Conservation (phyloP, 1,140 invertebrate species). For the Chironomus tepperi region DNA sequence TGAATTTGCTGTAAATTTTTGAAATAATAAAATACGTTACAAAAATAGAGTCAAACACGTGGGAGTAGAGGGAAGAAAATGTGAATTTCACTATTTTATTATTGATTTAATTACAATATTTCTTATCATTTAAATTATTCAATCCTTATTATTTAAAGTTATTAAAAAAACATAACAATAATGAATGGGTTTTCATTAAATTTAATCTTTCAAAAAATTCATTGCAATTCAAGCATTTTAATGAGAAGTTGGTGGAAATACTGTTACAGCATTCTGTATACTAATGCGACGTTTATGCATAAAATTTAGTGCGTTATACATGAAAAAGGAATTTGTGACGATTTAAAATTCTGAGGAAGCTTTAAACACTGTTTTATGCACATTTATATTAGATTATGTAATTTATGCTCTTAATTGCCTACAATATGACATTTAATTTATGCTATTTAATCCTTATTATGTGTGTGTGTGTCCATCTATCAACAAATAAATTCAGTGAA, state of each 20-base stretch:
- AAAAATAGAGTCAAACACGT: no score
- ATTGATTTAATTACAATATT: no score
- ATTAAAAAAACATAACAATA: conserved; percentile 3
- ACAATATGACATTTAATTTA: no score
- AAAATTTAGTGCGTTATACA: not conserved
- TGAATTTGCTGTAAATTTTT: no score
- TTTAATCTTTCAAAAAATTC: not conserved
- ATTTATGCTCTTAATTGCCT: no score
- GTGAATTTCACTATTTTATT: no score
- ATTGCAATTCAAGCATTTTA: not conserved
- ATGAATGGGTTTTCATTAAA: not conserved
- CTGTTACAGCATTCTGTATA: not conserved
- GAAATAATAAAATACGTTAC: no score
- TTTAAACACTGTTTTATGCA: not conserved
- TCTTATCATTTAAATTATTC: no score
- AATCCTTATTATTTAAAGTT: no score
- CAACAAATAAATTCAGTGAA: not conserved
- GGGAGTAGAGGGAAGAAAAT: no score
- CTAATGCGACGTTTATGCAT: not conserved
- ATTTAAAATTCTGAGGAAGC: not conserved
- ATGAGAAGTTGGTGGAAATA: not conserved
- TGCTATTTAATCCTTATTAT: not conserved
- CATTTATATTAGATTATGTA: no score
- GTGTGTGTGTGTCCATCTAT: not conserved
- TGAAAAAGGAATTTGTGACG: not conserved